Evolutionary conservation across 2,113 vertebrate genomes (phyloP), one percentile per base, ranked within the genome.

Genomic region (Halichoeres trimaculatus): DNA sequence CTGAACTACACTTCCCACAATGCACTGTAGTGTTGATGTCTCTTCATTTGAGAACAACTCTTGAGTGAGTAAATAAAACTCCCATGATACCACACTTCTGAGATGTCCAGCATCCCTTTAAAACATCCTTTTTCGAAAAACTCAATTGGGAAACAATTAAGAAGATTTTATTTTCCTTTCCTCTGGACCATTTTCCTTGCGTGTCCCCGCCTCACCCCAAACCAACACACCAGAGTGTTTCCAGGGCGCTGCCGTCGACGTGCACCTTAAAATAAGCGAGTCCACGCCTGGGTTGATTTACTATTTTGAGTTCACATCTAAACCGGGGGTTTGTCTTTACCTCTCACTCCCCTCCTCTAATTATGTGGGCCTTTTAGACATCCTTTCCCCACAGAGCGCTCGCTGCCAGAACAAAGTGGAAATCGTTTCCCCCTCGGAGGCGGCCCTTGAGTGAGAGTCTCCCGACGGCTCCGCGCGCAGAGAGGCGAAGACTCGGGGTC

Each of bases 321-420:
- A 75, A 68, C 70, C 67, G 22, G 80, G 50, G 52, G 13, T 83
- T 70, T 78, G 69, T 72, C 79, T 90, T 83, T 78, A 85, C 88
- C 63, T 88, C 81, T 79, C 88, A 43, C 66, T 82, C 67, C 70
- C 52, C 45, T 85, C 79, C 60, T 61, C 86, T 90, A 88, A 91
- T 92, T 87, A 91, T 84, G 60, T 83, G 83, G 84, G 81, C 36
- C 83, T 88, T 61, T 85, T 81, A 88, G 85, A 80, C 83, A 68
- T 80, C 60, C 67, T 80, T 3, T 85, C 93, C 81, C 83, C 81
- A 74, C 74, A 92, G 86, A 87, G 86, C 68, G 61, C 62, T 81
- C 82, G 80, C 65, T 91, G 70, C 81, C 73, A 80, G 72, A 89
- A 83, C 80, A 90, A 94, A 94, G 87, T 84, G 40, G 53, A 58